Evolutionary conservation across 2,888 invertebrate species (phyloP).

Genomic region (Epinotia brunnichana): DNA sequence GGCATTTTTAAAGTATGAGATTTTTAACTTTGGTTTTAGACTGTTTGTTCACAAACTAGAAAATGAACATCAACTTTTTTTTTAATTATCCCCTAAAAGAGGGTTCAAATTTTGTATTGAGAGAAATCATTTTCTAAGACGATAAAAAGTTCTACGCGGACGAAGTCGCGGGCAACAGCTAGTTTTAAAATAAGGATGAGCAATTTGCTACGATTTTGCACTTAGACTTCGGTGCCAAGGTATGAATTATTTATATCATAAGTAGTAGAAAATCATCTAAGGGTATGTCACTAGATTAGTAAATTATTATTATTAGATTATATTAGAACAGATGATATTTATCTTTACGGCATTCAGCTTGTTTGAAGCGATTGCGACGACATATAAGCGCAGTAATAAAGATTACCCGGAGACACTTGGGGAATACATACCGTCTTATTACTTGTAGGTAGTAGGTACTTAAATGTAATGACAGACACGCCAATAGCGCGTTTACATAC

Average conservation of each 20-base stretch:
- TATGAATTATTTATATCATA: neutral
- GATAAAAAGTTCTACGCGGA: no score
- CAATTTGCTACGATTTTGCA: no score
- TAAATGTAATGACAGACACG: constrained; percentile 7
- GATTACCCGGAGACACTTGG: constrained; percentile 19
- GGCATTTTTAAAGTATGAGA: no score
- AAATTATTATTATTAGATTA: no score
- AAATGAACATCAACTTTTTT: no score
- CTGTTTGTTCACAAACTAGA: no score
- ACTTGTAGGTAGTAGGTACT: constrained; percentile 9
- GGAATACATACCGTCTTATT: constrained; percentile 26
- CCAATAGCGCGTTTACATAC: neutral
- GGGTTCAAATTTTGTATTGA: no score
- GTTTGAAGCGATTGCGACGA: constrained; percentile 14
- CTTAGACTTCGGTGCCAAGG: neutral
- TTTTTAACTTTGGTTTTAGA: no score
- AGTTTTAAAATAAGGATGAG: neutral
- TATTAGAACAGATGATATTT: constrained; percentile 27
- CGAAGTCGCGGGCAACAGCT: no score
- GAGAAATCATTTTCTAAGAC: no score
- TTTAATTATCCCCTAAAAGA: no score
- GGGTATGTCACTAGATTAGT: constrained; percentile 22
- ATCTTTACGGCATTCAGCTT: constrained; percentile 26
- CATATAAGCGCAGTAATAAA: constrained; percentile 34
- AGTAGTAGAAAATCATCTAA: neutral